These are phyloP conservation scores for Ispidina lecontei DNA, from an alignment of 2,797 vertebrate species.

Conservation along the genomic window DNA sequence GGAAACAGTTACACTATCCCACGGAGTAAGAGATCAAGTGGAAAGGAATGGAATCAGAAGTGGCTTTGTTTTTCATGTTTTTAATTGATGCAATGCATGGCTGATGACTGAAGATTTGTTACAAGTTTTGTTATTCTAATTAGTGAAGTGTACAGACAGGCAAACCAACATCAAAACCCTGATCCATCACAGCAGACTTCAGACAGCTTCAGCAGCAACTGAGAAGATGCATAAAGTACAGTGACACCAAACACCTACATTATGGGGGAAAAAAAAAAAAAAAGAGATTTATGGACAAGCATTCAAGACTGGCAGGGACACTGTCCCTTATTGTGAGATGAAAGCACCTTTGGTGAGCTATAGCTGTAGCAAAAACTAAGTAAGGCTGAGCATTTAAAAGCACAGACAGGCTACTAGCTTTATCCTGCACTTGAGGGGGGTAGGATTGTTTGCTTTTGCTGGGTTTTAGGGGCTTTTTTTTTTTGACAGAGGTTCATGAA, in stretches of 20 bases:
- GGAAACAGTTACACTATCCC: constrained; percentile 46
- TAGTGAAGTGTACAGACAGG: constrained; percentile 43
- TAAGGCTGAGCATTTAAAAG: background rate
- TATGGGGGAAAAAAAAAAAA: background rate
- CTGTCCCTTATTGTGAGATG: background rate
- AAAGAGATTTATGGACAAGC: background rate
- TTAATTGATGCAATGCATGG: constrained; percentile 71
- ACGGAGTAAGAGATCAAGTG: constrained; percentile 62
- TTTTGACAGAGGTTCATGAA: background rate
- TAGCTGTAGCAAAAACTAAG: background rate
- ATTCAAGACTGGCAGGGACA: background rate
- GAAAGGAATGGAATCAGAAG: constrained; percentile 41
- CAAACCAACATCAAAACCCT: constrained; percentile 63
- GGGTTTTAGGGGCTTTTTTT: background rate
- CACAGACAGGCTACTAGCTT: background rate
- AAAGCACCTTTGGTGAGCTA: background rate
- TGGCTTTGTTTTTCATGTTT: constrained; percentile 62
- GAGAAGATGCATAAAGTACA: constrained; percentile 30
- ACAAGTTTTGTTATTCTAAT: constrained; percentile 72
- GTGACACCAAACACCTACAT: constrained; percentile 39
- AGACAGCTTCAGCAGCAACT: constrained; percentile 26
- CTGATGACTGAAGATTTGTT: constrained; percentile 72
- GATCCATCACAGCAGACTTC: background rate
- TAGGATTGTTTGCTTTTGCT: background rate
- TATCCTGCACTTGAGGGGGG: background rate